These are phyloP conservation scores for Caenorhabditis elegans DNA, from an alignment of 1,140 invertebrate genomes.

Conservation along the genomic window DNA sequence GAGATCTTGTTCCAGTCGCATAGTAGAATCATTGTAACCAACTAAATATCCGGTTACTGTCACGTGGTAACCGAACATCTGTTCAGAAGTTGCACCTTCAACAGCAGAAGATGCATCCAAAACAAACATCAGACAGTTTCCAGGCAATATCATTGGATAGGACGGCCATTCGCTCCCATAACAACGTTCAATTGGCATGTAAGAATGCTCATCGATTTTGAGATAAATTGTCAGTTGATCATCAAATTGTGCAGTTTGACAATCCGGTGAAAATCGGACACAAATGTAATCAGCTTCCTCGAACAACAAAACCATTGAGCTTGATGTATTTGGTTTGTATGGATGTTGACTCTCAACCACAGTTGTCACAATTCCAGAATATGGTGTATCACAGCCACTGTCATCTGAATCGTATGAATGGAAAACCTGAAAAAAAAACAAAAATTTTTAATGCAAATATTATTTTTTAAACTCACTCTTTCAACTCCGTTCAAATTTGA, in stretches of 20 bases:
- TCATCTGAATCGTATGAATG: conserved; percentile 42
- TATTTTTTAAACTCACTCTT: neutral
- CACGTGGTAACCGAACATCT: conserved; percentile 59
- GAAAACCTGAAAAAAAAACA: neutral
- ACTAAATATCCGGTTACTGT: conserved; percentile 58
- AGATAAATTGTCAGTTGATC: conserved; percentile 82
- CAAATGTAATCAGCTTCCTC: conserved; percentile 84
- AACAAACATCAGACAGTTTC: conserved; percentile 68
- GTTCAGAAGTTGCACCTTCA: conserved; percentile 26
- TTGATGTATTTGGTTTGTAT: conserved; percentile 83
- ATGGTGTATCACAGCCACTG: conserved; percentile 20
- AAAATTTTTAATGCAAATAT: too few relatives aligned
- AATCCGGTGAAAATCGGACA: conserved; percentile 77
- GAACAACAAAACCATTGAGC: conserved; percentile 85
- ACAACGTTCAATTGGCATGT: conserved; percentile 77
- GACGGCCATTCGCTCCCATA: conserved; percentile 82
- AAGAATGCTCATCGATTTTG: conserved; percentile 64
- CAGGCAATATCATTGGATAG: conserved; percentile 81
- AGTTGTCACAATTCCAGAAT: conserved; percentile 79
- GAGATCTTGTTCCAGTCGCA: conserved; percentile 58
- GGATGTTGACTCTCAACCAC: conserved; percentile 94
- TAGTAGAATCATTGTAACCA: neutral
- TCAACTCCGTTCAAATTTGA: conserved; percentile 76
- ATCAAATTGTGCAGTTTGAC: conserved; percentile 88
- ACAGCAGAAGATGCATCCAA: conserved; percentile 48